Percentiles rank a stretch among this genome's conserved stretches.
Conservation (phyloP, 1,140 invertebrate species). For the Ips typographus region DNA sequence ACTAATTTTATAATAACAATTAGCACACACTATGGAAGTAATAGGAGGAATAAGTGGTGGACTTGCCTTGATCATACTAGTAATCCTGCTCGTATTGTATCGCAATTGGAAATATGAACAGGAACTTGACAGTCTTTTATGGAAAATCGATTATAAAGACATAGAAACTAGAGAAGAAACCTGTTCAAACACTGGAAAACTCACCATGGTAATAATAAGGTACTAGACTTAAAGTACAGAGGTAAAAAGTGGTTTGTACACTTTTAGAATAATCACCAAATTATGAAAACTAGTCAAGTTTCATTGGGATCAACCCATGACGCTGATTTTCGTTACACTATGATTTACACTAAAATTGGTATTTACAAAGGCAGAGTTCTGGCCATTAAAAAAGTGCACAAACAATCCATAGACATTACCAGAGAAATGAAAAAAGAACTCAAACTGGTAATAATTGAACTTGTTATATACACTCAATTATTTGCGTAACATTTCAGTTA, state of each 20-base stretch:
- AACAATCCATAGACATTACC: slow-evolving; percentile 86
- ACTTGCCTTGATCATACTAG: slow-evolving; percentile 66
- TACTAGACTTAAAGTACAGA: not conserved
- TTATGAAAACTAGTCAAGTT: slow-evolving; percentile 80
- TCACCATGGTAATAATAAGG: slow-evolving; percentile 37
- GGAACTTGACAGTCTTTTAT: slow-evolving; percentile 89
- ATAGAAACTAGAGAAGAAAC: slow-evolving; percentile 66
- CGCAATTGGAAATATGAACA: slow-evolving; percentile 95
- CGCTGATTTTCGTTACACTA: slow-evolving; percentile 80
- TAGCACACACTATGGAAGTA: slow-evolving; percentile 81
- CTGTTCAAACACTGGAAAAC: no score
- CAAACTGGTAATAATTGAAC: slow-evolving; percentile 72
- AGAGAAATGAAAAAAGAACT: slow-evolving; percentile 93
- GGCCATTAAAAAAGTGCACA: slow-evolving; percentile 82
- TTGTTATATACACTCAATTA: not conserved
- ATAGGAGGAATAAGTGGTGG: slow-evolving; percentile 76
- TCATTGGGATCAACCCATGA: slow-evolving; percentile 84
- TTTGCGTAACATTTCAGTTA: slow-evolving; percentile 62
- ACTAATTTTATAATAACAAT: not conserved
- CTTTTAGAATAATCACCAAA: slow-evolving; percentile 50
- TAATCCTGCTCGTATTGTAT: slow-evolving; percentile 72
- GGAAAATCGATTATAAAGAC: slow-evolving; percentile 94
- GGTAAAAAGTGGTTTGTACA: no score
- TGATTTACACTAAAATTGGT: slow-evolving; percentile 85
- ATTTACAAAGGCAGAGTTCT: slow-evolving; percentile 85